Conservation (phyloP, 2,113 vertebrate species). For the Hydrolagus affinis region DNA sequence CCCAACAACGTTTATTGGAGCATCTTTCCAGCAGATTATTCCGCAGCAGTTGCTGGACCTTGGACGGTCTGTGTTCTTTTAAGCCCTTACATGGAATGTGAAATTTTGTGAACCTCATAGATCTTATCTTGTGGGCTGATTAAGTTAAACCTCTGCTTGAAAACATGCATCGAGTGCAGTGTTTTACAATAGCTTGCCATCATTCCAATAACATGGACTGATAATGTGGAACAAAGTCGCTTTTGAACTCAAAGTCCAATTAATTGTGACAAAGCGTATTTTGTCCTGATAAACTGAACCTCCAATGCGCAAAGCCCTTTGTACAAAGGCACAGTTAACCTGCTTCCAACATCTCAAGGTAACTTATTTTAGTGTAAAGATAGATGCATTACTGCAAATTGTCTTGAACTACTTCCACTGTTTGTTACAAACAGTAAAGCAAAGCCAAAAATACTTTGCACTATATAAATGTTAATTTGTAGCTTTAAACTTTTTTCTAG, state of each 20-base stretch:
- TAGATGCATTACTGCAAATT: neutral
- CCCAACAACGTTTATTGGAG: neutral
- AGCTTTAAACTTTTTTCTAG: neutral
- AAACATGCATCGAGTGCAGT: neutral
- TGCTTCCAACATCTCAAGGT: neutral
- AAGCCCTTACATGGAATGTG: neutral
- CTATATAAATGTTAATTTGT: neutral
- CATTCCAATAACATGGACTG: neutral
- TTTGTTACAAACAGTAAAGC: conserved; percentile 10
- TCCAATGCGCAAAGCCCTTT: neutral
- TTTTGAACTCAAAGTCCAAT: neutral
- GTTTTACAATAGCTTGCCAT: neutral
- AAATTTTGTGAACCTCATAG: neutral
- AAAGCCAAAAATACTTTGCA: neutral
- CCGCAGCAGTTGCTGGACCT: neutral
- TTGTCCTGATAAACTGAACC: conserved; percentile 1
- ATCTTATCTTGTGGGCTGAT: neutral
- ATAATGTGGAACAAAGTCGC: neutral
- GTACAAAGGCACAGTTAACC: neutral
- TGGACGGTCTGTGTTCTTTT: neutral
- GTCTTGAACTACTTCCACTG: neutral
- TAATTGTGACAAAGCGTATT: neutral
- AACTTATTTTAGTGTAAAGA: neutral
- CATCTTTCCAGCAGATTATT: neutral
- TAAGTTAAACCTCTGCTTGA: too few species aligned